phyloP scores from a whole-genome alignment of 2,113 vertebrate genomes.

The Boleophthalmus pectinirostris region DNA sequence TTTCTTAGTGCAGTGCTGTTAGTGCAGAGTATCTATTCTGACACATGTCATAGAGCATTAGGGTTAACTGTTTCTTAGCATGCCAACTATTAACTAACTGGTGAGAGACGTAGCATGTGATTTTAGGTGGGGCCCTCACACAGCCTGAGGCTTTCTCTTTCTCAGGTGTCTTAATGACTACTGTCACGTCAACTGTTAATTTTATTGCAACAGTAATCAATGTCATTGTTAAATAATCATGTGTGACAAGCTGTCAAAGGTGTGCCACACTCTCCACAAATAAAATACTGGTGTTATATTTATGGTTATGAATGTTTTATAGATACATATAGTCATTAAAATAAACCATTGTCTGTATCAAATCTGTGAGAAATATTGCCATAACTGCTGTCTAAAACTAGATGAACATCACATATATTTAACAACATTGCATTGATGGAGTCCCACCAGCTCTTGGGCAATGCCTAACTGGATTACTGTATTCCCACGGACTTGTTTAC shows the following conservation, averaged over 20 bases:
- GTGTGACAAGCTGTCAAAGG: slow-evolving; percentile 19
- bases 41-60: slow-evolving; percentile 51
- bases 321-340: background rate
- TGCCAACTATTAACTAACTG: background rate
- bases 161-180: slow-evolving; percentile 24
- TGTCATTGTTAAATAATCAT: slow-evolving; percentile 19
- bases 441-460: slow-evolving; percentile 1
- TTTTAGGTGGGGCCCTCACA: slow-evolving; percentile 10
- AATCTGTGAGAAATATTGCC: background rate
- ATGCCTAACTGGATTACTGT: slow-evolving; percentile 9
- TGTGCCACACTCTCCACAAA: background rate
- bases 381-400: slow-evolving; percentile 17
- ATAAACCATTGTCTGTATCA: background rate
- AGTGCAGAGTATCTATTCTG: slow-evolving; percentile 52
- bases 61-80: slow-evolving; percentile 9
- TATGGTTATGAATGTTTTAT: background rate
- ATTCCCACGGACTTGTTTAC: slow-evolving; percentile 8
- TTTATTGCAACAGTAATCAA: slow-evolving; percentile 35
- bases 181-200: slow-evolving; percentile 40
- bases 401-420: slow-evolving; percentile 12
- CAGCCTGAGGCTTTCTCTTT: slow-evolving; percentile 29
- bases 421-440: background rate
- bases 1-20: slow-evolving; percentile 31
- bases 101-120: slow-evolving; percentile 28
- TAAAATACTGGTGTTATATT: background rate